Base-by-base conservation (phyloP, 2,797 vertebrate genomes). In the Micropoecilia bifurca region DNA sequence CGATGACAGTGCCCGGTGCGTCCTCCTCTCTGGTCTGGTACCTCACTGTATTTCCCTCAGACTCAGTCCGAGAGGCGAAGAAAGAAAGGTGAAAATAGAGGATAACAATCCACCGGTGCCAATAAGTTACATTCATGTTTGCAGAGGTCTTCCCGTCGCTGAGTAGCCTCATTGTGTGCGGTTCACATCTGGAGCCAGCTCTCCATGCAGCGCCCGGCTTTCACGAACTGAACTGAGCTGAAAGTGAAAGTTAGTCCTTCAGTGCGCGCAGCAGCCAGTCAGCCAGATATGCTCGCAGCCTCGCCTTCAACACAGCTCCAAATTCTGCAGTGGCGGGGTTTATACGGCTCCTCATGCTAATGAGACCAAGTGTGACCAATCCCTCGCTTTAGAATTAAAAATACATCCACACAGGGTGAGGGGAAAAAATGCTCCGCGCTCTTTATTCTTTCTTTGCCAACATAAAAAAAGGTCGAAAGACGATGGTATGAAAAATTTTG, bases 21-120 rank as follows among this genome's bases (percentile, higher is more conserved):
- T 97, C 96, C 86, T 99, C 98, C 88, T 99, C 98, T 71, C 96
- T 96, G 75, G 96, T 98, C 94, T 97, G 96, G 85, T 98, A 99
- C 45, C 97, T 94, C 78, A 98, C 95, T 14, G 98, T 99, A 91
- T 98, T 98, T 91, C 97, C 95, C 75, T 95, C 95, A 22, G 92
- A 91, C 74, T 76, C 87, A 82, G 88, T 91, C 87, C 87, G 78
- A 4, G 93, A 90, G 66, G 90, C 88, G 78, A 92, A 92, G 73
- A 94, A 83, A 75, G 93, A 74, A 1, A 88, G 92, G 82, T 93
- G 80, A 78, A 95, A 75, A 2, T 80, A 89, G 55, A 91, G 83
- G 68, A 94, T 83, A 75, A 94, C 88, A 87, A 95, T 92, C 94
- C 94, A 95, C 83, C 89, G 80, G 79, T 89, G 87, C 89, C 90